A percentile compares a stretch with the other conserved stretches of the same genome.
These are phyloP conservation scores for Orchesella cincta DNA, from an alignment of 1,140 invertebrate species.

Conservation along the genomic window DNA sequence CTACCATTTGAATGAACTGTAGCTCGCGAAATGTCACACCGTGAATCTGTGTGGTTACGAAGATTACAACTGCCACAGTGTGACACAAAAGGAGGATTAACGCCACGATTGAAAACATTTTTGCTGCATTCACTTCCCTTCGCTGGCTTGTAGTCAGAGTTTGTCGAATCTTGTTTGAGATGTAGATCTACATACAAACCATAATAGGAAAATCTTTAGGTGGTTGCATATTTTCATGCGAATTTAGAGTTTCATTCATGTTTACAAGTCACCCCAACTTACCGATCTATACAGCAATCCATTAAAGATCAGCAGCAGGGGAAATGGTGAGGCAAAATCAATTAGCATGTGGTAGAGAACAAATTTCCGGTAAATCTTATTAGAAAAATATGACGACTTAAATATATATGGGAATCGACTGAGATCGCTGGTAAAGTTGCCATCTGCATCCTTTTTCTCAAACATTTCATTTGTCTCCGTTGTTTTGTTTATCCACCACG, in stretches of 20 bases:
- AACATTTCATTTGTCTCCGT: not conserved
- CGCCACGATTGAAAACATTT: constrained; percentile 3
- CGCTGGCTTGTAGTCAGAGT: not conserved
- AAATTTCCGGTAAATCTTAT: not conserved
- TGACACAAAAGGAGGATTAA: constrained; percentile 3
- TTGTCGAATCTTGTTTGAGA: constrained; percentile 4
- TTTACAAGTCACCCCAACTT: not conserved
- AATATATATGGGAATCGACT: not conserved
- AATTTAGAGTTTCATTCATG: not conserved
- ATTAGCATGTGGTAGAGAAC: not conserved
- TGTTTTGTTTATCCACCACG: constrained; percentile 9
- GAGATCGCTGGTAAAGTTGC: not conserved
- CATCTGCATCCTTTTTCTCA: not conserved
- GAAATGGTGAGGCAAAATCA: constrained; percentile 8
- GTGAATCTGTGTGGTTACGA: not conserved
- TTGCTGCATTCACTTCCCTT: constrained; percentile 5
- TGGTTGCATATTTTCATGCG: not conserved
- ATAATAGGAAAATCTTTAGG: not conserved
- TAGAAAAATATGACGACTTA: not conserved
- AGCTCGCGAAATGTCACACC: not conserved
- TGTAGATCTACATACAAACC: not conserved
- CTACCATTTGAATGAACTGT: not conserved
- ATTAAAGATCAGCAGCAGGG: not conserved
- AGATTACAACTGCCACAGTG: not conserved
- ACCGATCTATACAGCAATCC: constrained; percentile 15